A percentile compares a stretch with the other conserved stretches of the same genome.
Conservation (phyloP, 2,113 vertebrate genomes). For the Arothron firmamentum region DNA sequence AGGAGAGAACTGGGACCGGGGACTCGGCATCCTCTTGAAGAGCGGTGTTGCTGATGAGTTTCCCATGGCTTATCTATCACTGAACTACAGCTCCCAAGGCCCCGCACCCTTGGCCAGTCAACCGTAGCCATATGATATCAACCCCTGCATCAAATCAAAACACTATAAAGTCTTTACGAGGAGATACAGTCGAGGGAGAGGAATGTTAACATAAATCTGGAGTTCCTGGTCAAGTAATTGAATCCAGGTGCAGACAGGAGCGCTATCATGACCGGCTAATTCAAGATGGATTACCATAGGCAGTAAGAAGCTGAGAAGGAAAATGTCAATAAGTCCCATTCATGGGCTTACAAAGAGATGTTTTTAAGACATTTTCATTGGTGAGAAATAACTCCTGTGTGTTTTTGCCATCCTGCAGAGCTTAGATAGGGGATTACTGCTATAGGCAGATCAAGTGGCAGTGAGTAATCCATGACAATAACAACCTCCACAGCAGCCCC, state of each 20-base stretch:
- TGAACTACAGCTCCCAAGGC: slow-evolving; percentile 63
- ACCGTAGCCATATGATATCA: slow-evolving; percentile 62
- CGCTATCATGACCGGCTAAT: slow-evolving; percentile 75
- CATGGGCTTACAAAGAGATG: slow-evolving; percentile 59
- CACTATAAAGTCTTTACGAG: slow-evolving; percentile 70
- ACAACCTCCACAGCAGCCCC: slow-evolving; percentile 54
- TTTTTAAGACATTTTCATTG: slow-evolving; percentile 66
- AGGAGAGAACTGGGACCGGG: slow-evolving; percentile 67
- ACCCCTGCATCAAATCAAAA: slow-evolving; percentile 70
- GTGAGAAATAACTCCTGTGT: slow-evolving; percentile 64
- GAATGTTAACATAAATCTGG: slow-evolving; percentile 56
- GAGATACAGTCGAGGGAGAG: slow-evolving; percentile 44
- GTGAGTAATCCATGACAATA: slow-evolving; percentile 75
- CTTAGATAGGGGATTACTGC: slow-evolving; percentile 70
- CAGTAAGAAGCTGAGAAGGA: slow-evolving; percentile 58
- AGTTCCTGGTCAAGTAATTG: slow-evolving; percentile 69
- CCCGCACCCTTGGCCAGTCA: slow-evolving; percentile 59
- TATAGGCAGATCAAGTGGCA: slow-evolving; percentile 72
- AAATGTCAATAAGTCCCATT: slow-evolving; percentile 70
- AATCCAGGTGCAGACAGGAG: slow-evolving; percentile 68
- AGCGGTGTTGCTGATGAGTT: slow-evolving; percentile 59
- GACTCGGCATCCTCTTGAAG: slow-evolving; percentile 55
- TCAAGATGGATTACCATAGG: slow-evolving; percentile 72
- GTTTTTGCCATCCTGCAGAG: slow-evolving; percentile 64
- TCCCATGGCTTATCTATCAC: slow-evolving; percentile 58